These are phyloP conservation scores for Coregonus ussuriensis DNA, from an alignment of 2,797 vertebrate species.

Conservation along the genomic window DNA sequence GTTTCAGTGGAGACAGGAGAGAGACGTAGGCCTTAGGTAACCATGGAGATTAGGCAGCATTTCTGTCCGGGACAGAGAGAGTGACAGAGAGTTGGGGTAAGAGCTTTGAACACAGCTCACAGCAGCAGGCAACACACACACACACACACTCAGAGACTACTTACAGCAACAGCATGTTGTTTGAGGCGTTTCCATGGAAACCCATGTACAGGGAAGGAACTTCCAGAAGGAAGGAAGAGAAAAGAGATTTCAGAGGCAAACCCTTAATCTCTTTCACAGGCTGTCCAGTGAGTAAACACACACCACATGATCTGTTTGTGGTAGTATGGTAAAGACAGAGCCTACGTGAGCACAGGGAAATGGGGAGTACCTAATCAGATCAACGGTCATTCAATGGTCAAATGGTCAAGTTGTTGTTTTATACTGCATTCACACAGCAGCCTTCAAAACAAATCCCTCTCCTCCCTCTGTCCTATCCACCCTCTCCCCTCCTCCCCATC, in stretches of 20 bases:
- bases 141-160: conserved; percentile 27
- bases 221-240: conserved; percentile 17
- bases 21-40: conserved; percentile 44
- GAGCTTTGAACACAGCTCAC: conserved; percentile 27
- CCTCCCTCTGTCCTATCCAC: no score
- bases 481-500: no score
- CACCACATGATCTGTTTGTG: not conserved
- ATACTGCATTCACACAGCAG: no score
- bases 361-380: no score
- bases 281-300: conserved; percentile 42
- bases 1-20: conserved; percentile 23
- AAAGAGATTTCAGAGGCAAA: conserved; percentile 50
- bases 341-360: no score
- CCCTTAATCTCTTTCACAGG: conserved; percentile 58
- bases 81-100: conserved; percentile 31
- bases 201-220: conserved; percentile 45
- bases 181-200: conserved; percentile 60
- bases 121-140: not conserved
- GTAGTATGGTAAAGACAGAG: no score
- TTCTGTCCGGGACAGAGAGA: conserved; percentile 28
- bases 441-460: no score
- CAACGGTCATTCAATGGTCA: no score
- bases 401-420: no score
- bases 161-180: conserved; percentile 34
- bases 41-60: conserved; percentile 58